These are phyloP conservation scores for Apamea sordens DNA, from an alignment of 2,888 invertebrate genomes.

Conservation along the genomic window DNA sequence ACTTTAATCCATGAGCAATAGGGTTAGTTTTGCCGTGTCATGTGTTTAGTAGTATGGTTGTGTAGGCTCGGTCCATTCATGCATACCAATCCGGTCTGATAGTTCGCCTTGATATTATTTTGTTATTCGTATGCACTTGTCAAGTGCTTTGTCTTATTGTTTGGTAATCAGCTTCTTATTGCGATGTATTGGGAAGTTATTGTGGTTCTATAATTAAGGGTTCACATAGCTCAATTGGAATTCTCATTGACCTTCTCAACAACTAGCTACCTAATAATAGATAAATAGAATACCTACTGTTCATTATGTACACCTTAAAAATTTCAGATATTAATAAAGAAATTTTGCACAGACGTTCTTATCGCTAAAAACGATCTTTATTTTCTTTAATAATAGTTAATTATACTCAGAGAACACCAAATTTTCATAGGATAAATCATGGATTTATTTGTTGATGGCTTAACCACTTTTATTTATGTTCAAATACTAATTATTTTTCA, in stretches of 20 bases:
- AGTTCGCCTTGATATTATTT: slow-evolving; percentile 68
- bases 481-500: not conserved
- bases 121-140: slow-evolving; percentile 66
- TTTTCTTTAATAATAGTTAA: not conserved
- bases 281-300: not conserved
- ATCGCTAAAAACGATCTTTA: not conserved
- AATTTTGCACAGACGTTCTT: not conserved
- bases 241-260: not conserved
- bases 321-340: not conserved
- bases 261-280: not conserved
- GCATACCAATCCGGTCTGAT: slow-evolving; percentile 65
- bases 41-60: slow-evolving; percentile 24
- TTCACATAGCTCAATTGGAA: not conserved
- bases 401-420: no score
- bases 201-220: not conserved
- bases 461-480: not conserved
- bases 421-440: not conserved
- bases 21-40: slow-evolving; percentile 20
- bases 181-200: slow-evolving; percentile 24
- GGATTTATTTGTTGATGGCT: not conserved
- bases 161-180: slow-evolving; percentile 54
- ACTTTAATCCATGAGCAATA: not conserved
- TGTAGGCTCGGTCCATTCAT: slow-evolving; percentile 64
- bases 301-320: not conserved
- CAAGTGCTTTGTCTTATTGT: slow-evolving; percentile 60